Conservation (phyloP, 2,888 invertebrate genomes). For the Nemoura dubitans region DNA sequence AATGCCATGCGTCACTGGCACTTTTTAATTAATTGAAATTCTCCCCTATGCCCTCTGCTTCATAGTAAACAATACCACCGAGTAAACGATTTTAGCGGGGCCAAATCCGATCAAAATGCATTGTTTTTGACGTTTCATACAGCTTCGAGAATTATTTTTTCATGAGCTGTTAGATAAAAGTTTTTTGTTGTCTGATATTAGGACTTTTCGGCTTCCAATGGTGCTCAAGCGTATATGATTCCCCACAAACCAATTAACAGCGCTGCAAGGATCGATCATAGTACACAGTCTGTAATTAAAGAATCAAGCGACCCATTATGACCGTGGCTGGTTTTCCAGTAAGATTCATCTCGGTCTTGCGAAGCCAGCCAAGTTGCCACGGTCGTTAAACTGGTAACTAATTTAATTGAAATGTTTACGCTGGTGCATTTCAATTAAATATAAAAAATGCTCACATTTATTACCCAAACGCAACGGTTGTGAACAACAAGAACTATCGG, state of each 20-base stretch:
- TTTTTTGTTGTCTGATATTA: neutral
- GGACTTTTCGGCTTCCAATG: neutral
- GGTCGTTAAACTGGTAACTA: neutral
- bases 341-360: neutral
- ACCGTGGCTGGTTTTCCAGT: neutral
- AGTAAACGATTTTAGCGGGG: neutral
- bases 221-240: neutral
- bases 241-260: neutral
- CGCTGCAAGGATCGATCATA: neutral
- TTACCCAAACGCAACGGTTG: too few relatives aligned
- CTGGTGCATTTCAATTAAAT: neutral
- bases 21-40: neutral
- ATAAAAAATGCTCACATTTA: too few relatives aligned
- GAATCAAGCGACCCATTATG: neutral
- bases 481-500: too few relatives aligned
- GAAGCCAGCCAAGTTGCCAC: neutral
- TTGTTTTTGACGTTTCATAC: neutral
- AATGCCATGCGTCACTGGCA: neutral
- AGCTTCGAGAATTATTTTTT: neutral
- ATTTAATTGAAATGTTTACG: constrained; percentile 3
- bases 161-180: neutral
- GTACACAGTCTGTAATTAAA: neutral
- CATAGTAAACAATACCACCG: neutral
- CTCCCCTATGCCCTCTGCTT: neutral
- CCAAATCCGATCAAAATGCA: neutral